Conservation (phyloP, 23 tunicate species). For the Clavelina lepadiformis region DNA sequence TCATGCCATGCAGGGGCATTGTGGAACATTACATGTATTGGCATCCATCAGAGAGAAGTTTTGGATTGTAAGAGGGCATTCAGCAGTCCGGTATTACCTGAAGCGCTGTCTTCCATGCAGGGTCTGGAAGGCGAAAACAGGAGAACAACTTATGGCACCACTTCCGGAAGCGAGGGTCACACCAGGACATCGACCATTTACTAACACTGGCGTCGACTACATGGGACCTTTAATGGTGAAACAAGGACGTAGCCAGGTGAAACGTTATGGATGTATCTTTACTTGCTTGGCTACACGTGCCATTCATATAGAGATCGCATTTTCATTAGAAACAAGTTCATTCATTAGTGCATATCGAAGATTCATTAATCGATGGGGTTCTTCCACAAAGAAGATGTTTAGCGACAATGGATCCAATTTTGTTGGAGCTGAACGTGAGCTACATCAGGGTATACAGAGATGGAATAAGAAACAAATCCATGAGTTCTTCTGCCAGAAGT, state of each 20-base stretch:
- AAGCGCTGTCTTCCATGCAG: not conserved
- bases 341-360: conserved; percentile 17
- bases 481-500: not conserved
- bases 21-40: conserved; percentile 9
- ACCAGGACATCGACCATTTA: conserved; percentile 11
- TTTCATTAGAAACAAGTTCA: conserved; percentile 17
- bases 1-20: no score
- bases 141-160: conserved; percentile 26
- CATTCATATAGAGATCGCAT: conserved; percentile 22
- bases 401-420: conserved; percentile 28
- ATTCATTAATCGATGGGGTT: conserved; percentile 13
- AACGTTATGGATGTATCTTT: conserved; percentile 43
- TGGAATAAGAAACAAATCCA: conserved; percentile 10
- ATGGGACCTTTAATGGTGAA: conserved; percentile 34
- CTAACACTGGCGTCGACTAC: conserved; percentile 10
- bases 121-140: conserved; percentile 7
- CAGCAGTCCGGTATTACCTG: conserved; percentile 5
- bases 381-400: not conserved
- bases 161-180: conserved; percentile 22
- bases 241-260: conserved; percentile 22
- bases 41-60: not conserved
- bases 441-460: not conserved
- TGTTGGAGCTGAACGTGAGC: conserved; percentile 9
- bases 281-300: conserved; percentile 42
- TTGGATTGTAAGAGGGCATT: conserved; percentile 20